Evolutionary conservation across 2,797 vertebrate genomes (phyloP), one percentile per base, ranked within the genome.

Genomic region (Mus minutoides): DNA sequence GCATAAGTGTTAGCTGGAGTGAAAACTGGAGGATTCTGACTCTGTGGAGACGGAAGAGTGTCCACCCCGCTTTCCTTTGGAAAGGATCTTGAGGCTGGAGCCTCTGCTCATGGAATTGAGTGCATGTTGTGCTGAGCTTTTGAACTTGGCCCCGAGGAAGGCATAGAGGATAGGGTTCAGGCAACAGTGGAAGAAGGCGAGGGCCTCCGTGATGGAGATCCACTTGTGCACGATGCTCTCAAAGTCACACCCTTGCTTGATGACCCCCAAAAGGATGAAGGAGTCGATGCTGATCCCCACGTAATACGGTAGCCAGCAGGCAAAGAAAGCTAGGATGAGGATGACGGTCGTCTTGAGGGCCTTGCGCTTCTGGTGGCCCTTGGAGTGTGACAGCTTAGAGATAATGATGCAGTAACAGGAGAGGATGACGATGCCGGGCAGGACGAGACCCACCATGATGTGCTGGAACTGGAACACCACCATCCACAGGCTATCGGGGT

Each of bases 171-270:
- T 99, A 46, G 99, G 99, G 97, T 99, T 99, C 87, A 99, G 98
- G 98, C 99, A 99, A 98, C 99, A 99, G 98, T 99, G 99, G 97
- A 99, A 99, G 97, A 99, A 99, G 0, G 99, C 99, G 56, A 99
- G 96, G 0, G 99, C 99, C 97, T 99, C 99, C 0, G 99, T 99
- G 96, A 99, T 98, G 83, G 99, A 99, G 97, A 99, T 99, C 99
- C 99, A 99, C 95, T 98, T 99, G 73, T 99, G 98, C 96, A 99
- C 98, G 0, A 98, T 97, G 0, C 98, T 98, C 4, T 99, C 99
- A 97, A 99, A 98, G 9, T 88, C 96, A 96, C 99, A 99, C 3
- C 98, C 98, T 67, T 98, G 93, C 0, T 98, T 91, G 92, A 99
- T 97, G 85, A 99, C 98, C 2, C 98, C 97, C 34, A 99, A 98